A percentile compares a stretch with the other conserved stretches of the same genome.
Evolutionary conservation across 2,888 invertebrate species (phyloP).

Genomic region (Drosophila suboccidentalis): DNA sequence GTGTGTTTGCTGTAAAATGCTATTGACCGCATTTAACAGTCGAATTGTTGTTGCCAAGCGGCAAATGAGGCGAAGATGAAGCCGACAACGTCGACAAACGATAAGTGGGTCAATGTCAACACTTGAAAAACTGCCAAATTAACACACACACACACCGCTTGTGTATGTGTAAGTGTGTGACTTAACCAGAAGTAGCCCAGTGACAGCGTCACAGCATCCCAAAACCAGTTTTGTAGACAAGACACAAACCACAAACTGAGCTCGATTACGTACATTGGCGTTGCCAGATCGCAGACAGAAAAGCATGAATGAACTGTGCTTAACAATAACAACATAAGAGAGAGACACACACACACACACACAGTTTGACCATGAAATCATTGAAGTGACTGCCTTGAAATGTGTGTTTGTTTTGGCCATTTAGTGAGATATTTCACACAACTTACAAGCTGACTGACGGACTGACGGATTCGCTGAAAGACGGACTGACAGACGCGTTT

Average conservation of each 20-base stretch:
- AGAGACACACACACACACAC: not conserved
- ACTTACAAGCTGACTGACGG: conserved; percentile 36
- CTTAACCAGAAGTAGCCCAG: conserved; percentile 47
- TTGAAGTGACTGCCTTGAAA: conserved; percentile 60
- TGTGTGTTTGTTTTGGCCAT: conserved; percentile 69
- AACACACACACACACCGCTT: conserved; percentile 51
- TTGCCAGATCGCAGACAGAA: conserved; percentile 58
- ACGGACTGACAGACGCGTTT: conserved; percentile 48
- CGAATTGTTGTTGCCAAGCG: conserved; percentile 53
- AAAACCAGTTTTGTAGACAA: conserved; percentile 72
- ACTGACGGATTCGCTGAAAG: conserved; percentile 20
- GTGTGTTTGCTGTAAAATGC: conserved; percentile 46
- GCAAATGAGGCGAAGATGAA: conserved; percentile 60
- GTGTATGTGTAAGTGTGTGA: conserved; percentile 15
- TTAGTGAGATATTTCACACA: conserved; percentile 76
- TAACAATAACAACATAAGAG: conserved; percentile 10
- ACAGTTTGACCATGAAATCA: conserved; percentile 60
- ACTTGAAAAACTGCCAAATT: conserved; percentile 77
- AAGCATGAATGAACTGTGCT: conserved; percentile 52
- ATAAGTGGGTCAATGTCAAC: conserved; percentile 83
- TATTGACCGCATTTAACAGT: conserved; percentile 75
- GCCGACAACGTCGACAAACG: conserved; percentile 56
- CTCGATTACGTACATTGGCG: conserved; percentile 25
- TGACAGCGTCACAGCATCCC: conserved; percentile 42
- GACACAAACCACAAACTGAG: conserved; percentile 59